Evolutionary conservation across 1,140 invertebrate genomes (phyloP).

Genomic region (Pseudobourletiella spinata): DNA sequence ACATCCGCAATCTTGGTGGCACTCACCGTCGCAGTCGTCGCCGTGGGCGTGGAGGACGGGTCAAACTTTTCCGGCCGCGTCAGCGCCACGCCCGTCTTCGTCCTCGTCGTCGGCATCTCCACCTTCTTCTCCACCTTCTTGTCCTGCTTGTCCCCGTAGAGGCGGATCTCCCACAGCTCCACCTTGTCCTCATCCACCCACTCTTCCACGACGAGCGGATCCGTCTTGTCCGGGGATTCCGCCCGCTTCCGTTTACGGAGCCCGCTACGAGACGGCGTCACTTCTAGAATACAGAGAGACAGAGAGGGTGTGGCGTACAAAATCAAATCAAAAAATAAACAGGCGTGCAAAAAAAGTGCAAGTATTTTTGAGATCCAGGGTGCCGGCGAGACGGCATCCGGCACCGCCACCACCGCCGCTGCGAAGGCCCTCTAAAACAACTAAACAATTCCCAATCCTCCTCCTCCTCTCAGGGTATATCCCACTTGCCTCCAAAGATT

Average conservation of each 20-base stretch:
- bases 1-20: conserved; percentile 53
- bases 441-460: too few species aligned
- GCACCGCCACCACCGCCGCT: too few species aligned
- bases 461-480: too few species aligned
- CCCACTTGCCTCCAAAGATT: too few species aligned
- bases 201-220: conserved; percentile 82
- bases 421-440: too few species aligned
- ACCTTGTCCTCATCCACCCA: conserved; percentile 95
- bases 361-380: too few species aligned
- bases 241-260: conserved; percentile 81
- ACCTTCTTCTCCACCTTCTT: conserved; percentile 17
- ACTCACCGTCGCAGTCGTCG: not conserved
- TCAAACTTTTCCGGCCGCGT: conserved; percentile 31
- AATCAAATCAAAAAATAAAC: conserved; percentile 3
- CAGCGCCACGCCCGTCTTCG: conserved; percentile 27
- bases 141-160: conserved; percentile 75
- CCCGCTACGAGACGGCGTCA: conserved; percentile 86
- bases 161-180: conserved; percentile 93
- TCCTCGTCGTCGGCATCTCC: conserved; percentile 15
- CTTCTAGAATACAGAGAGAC: conserved; percentile 59
- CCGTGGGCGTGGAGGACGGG: not conserved
- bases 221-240: conserved; percentile 78
- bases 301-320: too few species aligned
- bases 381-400: too few species aligned
- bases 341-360: too few species aligned